Conservation (phyloP, 1,140 invertebrate species). For the Drosophila sulfurigaster region DNA sequence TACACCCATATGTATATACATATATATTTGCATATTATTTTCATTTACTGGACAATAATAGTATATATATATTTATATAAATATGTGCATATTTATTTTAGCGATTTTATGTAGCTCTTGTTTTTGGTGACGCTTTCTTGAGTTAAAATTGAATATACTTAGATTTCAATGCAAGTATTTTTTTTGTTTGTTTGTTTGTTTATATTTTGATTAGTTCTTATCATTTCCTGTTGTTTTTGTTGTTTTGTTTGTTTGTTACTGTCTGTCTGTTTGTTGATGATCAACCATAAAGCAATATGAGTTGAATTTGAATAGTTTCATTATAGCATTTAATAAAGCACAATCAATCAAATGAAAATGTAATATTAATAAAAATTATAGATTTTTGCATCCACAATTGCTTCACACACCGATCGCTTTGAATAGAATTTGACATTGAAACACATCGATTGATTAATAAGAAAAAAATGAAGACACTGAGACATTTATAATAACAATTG, state of each 20-base stretch:
- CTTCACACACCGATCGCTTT: conserved; percentile 38
- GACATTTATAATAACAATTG: conserved; percentile 50
- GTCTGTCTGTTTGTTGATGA: neutral
- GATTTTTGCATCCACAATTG: conserved; percentile 22
- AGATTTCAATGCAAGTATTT: conserved; percentile 63
- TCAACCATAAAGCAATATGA: conserved; percentile 8
- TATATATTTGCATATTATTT: conserved; percentile 51
- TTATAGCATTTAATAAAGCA: conserved; percentile 13
- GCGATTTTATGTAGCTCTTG: conserved; percentile 21
- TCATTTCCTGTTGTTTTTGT: conserved; percentile 49
- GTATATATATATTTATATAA: conserved; percentile 29
- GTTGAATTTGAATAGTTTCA: conserved; percentile 13
- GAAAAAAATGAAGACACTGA: conserved; percentile 38
- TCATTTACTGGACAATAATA: conserved; percentile 70
- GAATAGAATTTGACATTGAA: conserved; percentile 33
- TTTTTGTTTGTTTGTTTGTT: conserved; percentile 53
- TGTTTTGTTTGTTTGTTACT: conserved; percentile 6
- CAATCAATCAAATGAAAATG: conserved; percentile 10
- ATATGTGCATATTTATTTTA: conserved; percentile 36
- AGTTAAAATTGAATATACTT: conserved; percentile 52
- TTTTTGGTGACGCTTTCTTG: conserved; percentile 29
- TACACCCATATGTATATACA: conserved; percentile 49
- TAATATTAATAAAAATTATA: conserved; percentile 10
- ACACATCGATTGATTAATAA: conserved; percentile 39
- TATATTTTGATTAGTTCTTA: conserved; percentile 71